Percentiles rank a stretch among this genome's conserved stretches.
These are phyloP conservation scores for Dipodomys spectabilis DNA, from an alignment of 2,113 vertebrate species.

Conservation along the genomic window DNA sequence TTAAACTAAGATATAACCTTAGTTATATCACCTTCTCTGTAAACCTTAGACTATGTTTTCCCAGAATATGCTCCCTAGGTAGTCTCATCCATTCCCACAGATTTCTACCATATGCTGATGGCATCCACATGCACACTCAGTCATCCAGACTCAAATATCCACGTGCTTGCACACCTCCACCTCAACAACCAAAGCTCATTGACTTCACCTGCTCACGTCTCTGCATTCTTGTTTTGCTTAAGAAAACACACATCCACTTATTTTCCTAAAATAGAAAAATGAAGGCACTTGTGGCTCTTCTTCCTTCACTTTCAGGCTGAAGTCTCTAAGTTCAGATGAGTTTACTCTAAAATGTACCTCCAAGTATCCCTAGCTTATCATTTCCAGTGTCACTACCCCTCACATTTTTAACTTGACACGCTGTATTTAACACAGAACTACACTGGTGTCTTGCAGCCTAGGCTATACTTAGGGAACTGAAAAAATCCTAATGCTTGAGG, in stretches of 20 bases:
- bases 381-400: neutral
- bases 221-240: constrained; percentile 9
- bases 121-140: neutral
- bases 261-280: constrained; percentile 36
- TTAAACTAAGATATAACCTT: constrained; percentile 1
- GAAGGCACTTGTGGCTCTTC: neutral
- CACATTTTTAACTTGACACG: neutral
- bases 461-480: neutral
- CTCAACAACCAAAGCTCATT: neutral
- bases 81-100: neutral
- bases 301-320: constrained; percentile 11
- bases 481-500: neutral
- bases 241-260: neutral
- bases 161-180: neutral
- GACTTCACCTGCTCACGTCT: neutral
- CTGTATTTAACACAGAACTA: neutral
- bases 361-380: neutral
- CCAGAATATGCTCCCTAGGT: neutral
- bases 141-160: neutral
- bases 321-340: constrained; percentile 15
- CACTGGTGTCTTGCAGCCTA: neutral
- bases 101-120: neutral
- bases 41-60: neutral
- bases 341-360: constrained; percentile 1
- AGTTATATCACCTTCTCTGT: neutral